phyloP scores from a whole-genome alignment of 2,113 vertebrate species.

The Nesoenas mayeri region DNA sequence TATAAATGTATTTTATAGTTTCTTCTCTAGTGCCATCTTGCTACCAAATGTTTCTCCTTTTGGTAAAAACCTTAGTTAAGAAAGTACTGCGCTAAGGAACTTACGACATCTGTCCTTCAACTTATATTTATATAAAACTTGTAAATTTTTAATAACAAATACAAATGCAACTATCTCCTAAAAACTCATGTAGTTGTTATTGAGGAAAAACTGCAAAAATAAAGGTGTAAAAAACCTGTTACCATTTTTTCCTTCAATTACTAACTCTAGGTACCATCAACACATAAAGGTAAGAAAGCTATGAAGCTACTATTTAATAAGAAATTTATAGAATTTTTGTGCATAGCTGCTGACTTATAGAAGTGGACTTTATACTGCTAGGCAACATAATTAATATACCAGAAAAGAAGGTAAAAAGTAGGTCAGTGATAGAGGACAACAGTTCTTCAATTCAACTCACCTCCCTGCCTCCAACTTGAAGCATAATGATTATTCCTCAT shows the following conservation, averaged over 20 bases:
- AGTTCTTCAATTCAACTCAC: background rate
- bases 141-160: background rate
- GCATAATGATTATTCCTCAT: background rate
- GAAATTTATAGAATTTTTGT: background rate
- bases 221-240: accelerated
- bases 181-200: background rate
- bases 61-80: background rate
- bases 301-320: background rate
- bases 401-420: slow-evolving; percentile 34
- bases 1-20: background rate
- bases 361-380: background rate
- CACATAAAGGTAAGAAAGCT: background rate
- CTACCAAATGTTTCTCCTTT: background rate
- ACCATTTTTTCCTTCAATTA: background rate
- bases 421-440: background rate
- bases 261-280: background rate
- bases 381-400: background rate
- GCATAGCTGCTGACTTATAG: background rate
- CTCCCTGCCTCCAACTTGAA: background rate
- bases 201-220: background rate
- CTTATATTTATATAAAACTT: background rate
- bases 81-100: background rate
- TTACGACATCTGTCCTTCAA: background rate
- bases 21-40: background rate
- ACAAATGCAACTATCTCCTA: background rate